A percentile compares a stretch with the other conserved stretches of the same genome.
These are phyloP conservation scores for Belonocnema kinseyi DNA, from an alignment of 1,140 invertebrate genomes.

Conservation along the genomic window DNA sequence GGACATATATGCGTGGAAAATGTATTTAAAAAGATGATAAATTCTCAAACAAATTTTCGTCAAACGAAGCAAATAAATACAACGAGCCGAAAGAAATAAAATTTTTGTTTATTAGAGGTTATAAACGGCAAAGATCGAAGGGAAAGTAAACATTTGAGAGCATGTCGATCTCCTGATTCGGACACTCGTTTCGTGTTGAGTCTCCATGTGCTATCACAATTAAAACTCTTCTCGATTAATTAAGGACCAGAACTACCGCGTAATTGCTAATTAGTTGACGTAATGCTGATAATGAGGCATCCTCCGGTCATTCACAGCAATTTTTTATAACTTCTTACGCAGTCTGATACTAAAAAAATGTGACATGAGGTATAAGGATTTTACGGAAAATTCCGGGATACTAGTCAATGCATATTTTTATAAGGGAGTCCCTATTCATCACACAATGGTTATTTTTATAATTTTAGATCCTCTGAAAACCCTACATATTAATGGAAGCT, in stretches of 20 bases:
- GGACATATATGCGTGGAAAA: no score
- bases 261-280: conserved; percentile 66
- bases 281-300: conserved; percentile 56
- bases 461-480: no score
- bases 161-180: conserved; percentile 13
- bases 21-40: no score
- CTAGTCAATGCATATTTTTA: no score
- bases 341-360: conserved; percentile 16
- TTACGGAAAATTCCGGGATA: no score
- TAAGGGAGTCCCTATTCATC: no score
- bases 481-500: no score
- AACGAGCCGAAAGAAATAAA: no score
- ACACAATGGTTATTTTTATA: no score
- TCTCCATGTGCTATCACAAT: conserved; percentile 36
- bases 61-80: no score
- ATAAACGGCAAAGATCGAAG: not conserved
- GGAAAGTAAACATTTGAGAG: not conserved
- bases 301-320: conserved; percentile 37
- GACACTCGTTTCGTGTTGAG: not conserved
- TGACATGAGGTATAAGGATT: conserved; percentile 24
- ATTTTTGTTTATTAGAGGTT: not conserved
- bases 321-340: conserved; percentile 36
- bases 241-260: conserved; percentile 53
- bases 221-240: conserved; percentile 59
- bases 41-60: no score